Evolutionary conservation across 2,797 vertebrate genomes (phyloP).

Genomic region (Pangasius larnaudii): DNA sequence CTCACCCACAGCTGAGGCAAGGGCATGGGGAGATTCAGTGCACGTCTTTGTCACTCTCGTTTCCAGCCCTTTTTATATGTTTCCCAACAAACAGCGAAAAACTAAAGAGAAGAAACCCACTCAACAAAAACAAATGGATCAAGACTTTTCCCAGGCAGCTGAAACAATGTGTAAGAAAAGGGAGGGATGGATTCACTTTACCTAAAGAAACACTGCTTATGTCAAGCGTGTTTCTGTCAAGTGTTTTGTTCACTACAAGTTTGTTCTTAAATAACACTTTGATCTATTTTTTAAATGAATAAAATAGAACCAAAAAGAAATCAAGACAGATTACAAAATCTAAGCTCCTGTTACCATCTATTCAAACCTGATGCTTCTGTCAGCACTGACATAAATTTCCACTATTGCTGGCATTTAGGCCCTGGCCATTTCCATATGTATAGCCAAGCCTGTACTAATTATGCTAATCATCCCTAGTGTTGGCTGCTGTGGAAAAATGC

Average conservation of each 20-base stretch:
- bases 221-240: slow-evolving; percentile 33
- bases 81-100: slow-evolving; percentile 80
- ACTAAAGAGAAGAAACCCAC: slow-evolving; percentile 72
- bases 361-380: slow-evolving; percentile 89
- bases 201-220: slow-evolving; percentile 71
- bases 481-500: slow-evolving; percentile 94
- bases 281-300: neutral
- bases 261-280: neutral
- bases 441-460: slow-evolving; percentile 95
- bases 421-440: slow-evolving; percentile 96
- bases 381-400: slow-evolving; percentile 94
- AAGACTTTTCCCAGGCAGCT: slow-evolving; percentile 74
- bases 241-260: neutral
- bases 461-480: slow-evolving; percentile 96
- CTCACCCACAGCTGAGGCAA: slow-evolving; percentile 65
- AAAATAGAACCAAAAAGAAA: slow-evolving; percentile 46
- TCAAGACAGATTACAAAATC: slow-evolving; percentile 57
- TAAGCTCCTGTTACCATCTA: slow-evolving; percentile 86
- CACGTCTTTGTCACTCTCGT: slow-evolving; percentile 73
- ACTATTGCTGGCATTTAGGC: slow-evolving; percentile 92
- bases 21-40: slow-evolving; percentile 72
- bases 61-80: slow-evolving; percentile 80
- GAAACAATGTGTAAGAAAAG: slow-evolving; percentile 74
- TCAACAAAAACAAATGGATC: slow-evolving; percentile 78
- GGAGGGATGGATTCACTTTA: slow-evolving; percentile 70